A percentile compares a stretch with the other conserved stretches of the same genome.
Conservation (phyloP, 2,888 invertebrate species). For the Lasioglossum calceatum region DNA sequence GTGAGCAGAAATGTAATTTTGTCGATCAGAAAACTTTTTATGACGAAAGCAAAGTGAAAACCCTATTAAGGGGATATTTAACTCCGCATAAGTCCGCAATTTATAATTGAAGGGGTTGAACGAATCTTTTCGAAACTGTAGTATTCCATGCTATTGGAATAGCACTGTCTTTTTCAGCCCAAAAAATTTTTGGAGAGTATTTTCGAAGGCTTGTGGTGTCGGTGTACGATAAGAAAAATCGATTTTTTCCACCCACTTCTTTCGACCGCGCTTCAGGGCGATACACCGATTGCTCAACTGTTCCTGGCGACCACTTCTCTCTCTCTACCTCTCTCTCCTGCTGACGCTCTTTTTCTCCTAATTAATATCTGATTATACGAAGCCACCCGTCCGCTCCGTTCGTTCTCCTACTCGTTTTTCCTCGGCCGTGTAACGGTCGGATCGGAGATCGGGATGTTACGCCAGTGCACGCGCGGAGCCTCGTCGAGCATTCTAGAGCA, state of each 20-base stretch:
- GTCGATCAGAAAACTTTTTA: no score
- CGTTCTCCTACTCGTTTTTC: constrained; percentile 22
- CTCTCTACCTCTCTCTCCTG: not conserved
- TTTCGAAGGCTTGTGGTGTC: not conserved
- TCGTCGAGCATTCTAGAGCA: constrained; percentile 40
- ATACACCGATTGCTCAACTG: not conserved
- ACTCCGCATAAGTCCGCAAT: no score
- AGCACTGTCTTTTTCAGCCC: no score
- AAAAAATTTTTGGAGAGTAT: not conserved
- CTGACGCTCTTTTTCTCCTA: constrained; percentile 31
- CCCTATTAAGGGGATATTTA: no score
- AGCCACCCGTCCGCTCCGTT: not conserved
- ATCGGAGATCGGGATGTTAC: constrained; percentile 9
- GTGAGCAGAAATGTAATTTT: no score
- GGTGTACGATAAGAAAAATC: not conserved
- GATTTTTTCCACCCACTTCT: not conserved
- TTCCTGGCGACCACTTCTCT: not conserved
- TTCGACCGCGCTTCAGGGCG: not conserved
- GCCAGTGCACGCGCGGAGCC: constrained; percentile 11
- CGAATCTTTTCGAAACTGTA: no score
- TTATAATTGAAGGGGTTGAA: no score
- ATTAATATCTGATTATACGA: constrained; percentile 42
- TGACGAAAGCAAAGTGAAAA: no score
- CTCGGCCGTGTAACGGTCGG: constrained; percentile 31
- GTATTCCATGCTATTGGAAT: no score